These are phyloP conservation scores for Hyposmocoma kahamanoa DNA, from an alignment of 1,140 invertebrate species.

Conservation along the genomic window DNA sequence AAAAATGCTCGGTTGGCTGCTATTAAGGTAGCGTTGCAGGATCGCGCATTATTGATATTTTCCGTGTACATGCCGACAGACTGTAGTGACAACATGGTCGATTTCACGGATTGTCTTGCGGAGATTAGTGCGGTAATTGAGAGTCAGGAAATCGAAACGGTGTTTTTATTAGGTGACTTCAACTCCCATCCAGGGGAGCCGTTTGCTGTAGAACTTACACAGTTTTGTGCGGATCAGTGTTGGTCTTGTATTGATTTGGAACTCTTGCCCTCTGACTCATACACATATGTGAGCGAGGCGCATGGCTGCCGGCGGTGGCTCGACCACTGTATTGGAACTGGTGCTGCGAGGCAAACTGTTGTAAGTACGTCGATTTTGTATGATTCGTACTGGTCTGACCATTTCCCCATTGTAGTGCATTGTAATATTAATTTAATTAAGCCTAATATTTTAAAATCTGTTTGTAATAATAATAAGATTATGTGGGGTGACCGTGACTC, in stretches of 20 bases:
- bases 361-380: not conserved
- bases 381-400: conserved; percentile 7
- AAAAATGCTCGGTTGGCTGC: not conserved
- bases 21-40: not conserved
- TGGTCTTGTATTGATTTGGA: conserved; percentile 7
- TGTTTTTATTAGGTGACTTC: conserved; percentile 1
- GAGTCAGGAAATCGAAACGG: conserved; percentile 3
- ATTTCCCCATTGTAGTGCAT: not conserved
- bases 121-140: conserved; percentile 6
- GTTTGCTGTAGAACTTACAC: conserved; percentile 1
- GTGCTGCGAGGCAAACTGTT: not conserved
- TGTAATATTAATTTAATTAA: conserved; percentile 1
- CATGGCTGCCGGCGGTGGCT: not conserved
- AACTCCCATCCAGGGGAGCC: conserved; percentile 4
- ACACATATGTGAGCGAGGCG: conserved; percentile 7
- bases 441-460: not conserved
- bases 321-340: conserved; percentile 5
- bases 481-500: conserved; percentile 2
- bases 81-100: not conserved
- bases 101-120: not conserved
- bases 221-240: not conserved
- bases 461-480: not conserved
- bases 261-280: not conserved
- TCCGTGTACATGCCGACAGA: conserved; percentile 8
- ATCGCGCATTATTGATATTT: not conserved